A percentile compares a stretch with the other conserved stretches of the same genome.
Conservation (phyloP, 1,140 invertebrate genomes). For the Hylaeus volcanicus region DNA sequence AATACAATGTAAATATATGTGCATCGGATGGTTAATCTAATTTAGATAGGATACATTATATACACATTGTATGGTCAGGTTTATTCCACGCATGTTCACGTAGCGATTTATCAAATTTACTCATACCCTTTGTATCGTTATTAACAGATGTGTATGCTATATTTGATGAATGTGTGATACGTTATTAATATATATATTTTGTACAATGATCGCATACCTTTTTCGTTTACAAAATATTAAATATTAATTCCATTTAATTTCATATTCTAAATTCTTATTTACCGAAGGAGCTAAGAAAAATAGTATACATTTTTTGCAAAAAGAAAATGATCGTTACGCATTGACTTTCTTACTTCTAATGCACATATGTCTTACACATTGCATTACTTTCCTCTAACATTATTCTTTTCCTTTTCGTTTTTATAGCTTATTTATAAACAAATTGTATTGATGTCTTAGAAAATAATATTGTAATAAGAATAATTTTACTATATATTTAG, state of each 20-base stretch:
- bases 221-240: not conserved
- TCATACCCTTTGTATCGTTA: not conserved
- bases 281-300: not conserved
- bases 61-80: not conserved
- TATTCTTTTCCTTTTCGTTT: not conserved
- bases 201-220: not conserved
- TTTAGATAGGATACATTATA: not conserved
- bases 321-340: not conserved
- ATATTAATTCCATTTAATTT: constrained; percentile 12
- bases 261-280: not conserved
- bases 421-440: not conserved
- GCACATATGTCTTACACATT: not conserved
- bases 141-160: not conserved
- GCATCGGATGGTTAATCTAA: constrained; percentile 14
- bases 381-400: not conserved
- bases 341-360: not conserved
- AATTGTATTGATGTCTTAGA: not conserved
- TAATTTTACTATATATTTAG: constrained; percentile 8
- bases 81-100: constrained; percentile 24
- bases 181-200: not conserved
- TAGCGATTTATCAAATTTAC: not conserved
- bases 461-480: constrained; percentile 1
- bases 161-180: not conserved
- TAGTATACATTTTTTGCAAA: not conserved
- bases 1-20: not conserved